These are phyloP conservation scores for Lochmaea crataegi DNA, from an alignment of 2,888 invertebrate species.

Conservation along the genomic window DNA sequence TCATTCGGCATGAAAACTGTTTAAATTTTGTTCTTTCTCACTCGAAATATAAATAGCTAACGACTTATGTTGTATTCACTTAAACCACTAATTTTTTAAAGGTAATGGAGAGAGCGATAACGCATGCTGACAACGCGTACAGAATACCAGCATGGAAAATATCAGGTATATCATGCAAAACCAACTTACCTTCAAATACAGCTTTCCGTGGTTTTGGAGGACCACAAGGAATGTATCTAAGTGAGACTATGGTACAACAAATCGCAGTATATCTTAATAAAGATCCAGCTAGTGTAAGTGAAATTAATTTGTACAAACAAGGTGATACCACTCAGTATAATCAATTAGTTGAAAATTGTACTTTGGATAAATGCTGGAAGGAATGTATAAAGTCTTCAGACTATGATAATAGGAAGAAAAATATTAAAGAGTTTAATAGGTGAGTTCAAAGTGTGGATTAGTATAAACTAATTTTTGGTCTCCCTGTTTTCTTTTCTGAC, in stretches of 20 bases:
- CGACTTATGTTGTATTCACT: background rate
- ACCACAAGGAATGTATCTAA: constrained; percentile 90
- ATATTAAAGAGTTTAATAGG: constrained; percentile 79
- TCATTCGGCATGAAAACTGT: too few relatives aligned
- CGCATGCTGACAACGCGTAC: constrained; percentile 87
- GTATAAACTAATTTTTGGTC: background rate
- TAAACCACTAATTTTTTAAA: constrained; percentile 57
- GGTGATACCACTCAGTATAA: constrained; percentile 84
- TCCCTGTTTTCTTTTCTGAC: too few relatives aligned
- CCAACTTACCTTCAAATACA: constrained; percentile 92
- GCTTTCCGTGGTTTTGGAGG: constrained; percentile 94
- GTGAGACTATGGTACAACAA: constrained; percentile 81
- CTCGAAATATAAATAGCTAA: too few relatives aligned
- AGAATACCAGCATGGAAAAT: constrained; percentile 79
- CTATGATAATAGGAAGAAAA: constrained; percentile 69
- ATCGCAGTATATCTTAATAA: constrained; percentile 78
- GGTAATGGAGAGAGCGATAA: constrained; percentile 86
- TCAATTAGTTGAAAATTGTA: constrained; percentile 79
- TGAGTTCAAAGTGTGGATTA: constrained; percentile 58
- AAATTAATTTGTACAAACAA: constrained; percentile 83
- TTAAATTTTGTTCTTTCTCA: too few relatives aligned
- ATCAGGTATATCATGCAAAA: constrained; percentile 81
- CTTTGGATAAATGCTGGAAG: constrained; percentile 79
- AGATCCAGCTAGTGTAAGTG: constrained; percentile 73
- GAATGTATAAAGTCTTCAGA: constrained; percentile 79